Base-by-base conservation (phyloP, 2,113 vertebrate genomes). In the Trochalopteron elliotii region DNA sequence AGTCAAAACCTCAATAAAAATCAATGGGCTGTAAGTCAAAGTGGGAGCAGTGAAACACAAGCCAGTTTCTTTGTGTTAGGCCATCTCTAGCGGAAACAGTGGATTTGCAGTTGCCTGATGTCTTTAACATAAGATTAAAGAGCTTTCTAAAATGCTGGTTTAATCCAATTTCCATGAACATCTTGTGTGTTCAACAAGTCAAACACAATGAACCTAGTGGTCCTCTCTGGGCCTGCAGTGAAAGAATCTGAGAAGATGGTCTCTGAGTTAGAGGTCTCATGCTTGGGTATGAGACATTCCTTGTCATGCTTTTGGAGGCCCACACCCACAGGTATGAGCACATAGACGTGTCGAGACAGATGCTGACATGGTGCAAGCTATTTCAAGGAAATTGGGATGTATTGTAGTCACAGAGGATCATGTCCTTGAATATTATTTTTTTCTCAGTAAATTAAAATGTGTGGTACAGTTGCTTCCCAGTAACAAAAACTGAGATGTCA, bases 141-240 rank as follows among this genome's bases (percentile, higher is more conserved):
- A 75, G 93, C 86, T 96, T 96, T 94, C 47, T 74, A 78, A 94
- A 96, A 84, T 81, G 44, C 93, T 93, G 27, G 35, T 92, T 95
- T 96, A 97, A 97, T 97, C 95, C 95, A 93, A 96, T 97, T 97
- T 90, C 83, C 60, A 31, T 91, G 24, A 91, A 94, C 86, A 64
- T 81, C 91, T 89, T 96, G 86, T 96, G 89, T 95, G 80, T 74
- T 90, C 80, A 90, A 55, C 47, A 90, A 96, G 95, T 97, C 96
- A 97, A 96, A 97, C 95, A 94, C 76, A 84, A 94, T 96, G 94
- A 94, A 78, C 91, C 47, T 30, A 35, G 68, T 63, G 69, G 47
- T 60, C 5, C 23, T n/a, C 27, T 30, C 14, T 23, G 44, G 47
- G 44, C 24, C 47, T 87, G 52, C 86, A 75, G 64, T 67, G 56